Conservation (phyloP, 1,140 invertebrate species). For the Brachionus paranguensis region DNA sequence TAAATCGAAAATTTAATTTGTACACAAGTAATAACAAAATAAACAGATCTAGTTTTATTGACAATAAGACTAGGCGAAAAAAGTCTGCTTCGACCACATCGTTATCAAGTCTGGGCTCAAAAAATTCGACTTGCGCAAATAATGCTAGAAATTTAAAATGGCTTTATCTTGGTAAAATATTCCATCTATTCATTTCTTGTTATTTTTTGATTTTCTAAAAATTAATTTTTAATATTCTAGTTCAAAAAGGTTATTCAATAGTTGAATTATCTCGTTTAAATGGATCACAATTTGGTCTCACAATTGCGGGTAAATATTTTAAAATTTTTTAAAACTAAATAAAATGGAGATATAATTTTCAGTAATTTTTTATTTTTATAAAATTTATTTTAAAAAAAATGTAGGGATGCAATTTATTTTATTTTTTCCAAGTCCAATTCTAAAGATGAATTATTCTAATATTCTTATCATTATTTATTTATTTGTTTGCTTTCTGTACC, state of each 20-base stretch:
- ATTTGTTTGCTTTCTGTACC: too few relatives aligned
- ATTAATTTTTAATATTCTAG: conserved; percentile 20
- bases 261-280: conserved; percentile 24
- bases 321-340: not conserved
- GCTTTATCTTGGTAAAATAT: not conserved
- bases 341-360: too few relatives aligned
- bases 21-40: conserved; percentile 18
- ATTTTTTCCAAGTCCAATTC: not conserved
- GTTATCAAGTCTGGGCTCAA: not conserved
- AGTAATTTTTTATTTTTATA: too few relatives aligned
- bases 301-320: conserved; percentile 1
- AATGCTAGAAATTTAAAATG: conserved; percentile 15
- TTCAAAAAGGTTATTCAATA: conserved; percentile 38
- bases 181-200: not conserved
- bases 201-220: not conserved
- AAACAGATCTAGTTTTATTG: not conserved
- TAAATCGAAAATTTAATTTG: conserved; percentile 18
- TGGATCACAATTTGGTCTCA: conserved; percentile 30
- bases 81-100: conserved; percentile 31
- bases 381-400: not conserved
- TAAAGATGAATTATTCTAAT: too few relatives aligned
- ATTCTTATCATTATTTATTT: too few relatives aligned
- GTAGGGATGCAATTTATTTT: not conserved
- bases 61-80: not conserved
- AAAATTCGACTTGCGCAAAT: not conserved